Conservation (phyloP, 2,888 invertebrate species). For the Sialis fuliginosa region DNA sequence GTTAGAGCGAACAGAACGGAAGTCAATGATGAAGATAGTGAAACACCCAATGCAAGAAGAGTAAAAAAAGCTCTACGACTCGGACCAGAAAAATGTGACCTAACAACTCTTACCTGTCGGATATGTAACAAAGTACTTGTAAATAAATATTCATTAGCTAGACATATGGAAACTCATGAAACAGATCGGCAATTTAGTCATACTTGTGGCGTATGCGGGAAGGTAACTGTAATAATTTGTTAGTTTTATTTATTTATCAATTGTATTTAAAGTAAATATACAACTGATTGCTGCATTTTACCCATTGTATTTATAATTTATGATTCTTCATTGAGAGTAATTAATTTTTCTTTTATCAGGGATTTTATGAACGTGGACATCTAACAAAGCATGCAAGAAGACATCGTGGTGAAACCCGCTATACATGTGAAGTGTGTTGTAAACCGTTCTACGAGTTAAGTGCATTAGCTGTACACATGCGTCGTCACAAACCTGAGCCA, state of each 20-base stretch:
- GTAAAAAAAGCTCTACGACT: conserved; percentile 1
- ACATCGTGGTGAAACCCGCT: conserved; percentile 16
- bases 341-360: conserved; percentile 10
- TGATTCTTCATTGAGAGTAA: too few species aligned
- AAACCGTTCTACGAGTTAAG: not conserved
- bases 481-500: not conserved
- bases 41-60: not conserved
- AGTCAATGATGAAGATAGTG: not conserved
- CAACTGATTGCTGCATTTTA: too few species aligned
- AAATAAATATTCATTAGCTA: conserved; percentile 1
- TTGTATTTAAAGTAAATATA: too few species aligned
- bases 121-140: conserved; percentile 2
- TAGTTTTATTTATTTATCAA: too few species aligned
- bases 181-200: conserved; percentile 13
- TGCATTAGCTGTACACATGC: not conserved
- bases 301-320: too few species aligned
- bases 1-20: not conserved
- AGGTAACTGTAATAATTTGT: too few species aligned
- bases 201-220: conserved; percentile 26
- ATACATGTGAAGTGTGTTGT: not conserved
- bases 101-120: conserved; percentile 1
- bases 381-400: conserved; percentile 27
- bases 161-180: conserved; percentile 3
- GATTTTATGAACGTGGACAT: conserved; percentile 29
- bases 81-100: conserved; percentile 3